These are phyloP conservation scores for Nemurella pictetii DNA, from an alignment of 2,888 invertebrate genomes.

Conservation along the genomic window DNA sequence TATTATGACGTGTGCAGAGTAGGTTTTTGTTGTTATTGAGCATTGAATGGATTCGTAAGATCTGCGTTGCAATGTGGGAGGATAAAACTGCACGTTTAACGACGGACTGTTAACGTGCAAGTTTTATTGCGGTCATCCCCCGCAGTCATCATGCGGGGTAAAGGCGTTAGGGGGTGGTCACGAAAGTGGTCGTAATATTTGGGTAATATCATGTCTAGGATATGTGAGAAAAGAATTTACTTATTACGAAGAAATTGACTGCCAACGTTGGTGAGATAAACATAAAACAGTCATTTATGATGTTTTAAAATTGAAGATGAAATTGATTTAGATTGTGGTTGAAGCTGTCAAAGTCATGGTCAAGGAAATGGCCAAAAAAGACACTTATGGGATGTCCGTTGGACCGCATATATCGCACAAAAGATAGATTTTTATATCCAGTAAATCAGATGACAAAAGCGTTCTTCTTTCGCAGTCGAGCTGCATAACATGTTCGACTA, in stretches of 20 bases:
- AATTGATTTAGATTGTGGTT: background rate
- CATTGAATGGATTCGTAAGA: background rate
- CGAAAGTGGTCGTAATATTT: background rate
- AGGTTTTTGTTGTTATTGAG: background rate
- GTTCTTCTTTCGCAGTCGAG: background rate
- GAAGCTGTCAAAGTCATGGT: background rate
- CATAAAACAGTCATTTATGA: background rate
- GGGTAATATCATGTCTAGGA: background rate
- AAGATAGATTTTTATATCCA: background rate
- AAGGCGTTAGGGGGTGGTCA: background rate
- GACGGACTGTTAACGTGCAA: background rate
- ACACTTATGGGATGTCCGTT: background rate
- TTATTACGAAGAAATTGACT: background rate
- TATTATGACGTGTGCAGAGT: background rate
- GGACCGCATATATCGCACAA: background rate
- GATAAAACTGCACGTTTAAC: no score
- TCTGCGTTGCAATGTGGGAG: background rate
- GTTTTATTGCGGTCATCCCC: background rate
- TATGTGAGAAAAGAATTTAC: background rate
- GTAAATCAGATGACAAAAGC: background rate
- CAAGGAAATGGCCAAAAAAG: background rate
- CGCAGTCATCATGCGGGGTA: background rate
- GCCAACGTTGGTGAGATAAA: background rate
- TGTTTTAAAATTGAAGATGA: background rate
- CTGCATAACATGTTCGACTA: no score